Conservation (phyloP, 2,888 invertebrate genomes). For the Biston stratarius region DNA sequence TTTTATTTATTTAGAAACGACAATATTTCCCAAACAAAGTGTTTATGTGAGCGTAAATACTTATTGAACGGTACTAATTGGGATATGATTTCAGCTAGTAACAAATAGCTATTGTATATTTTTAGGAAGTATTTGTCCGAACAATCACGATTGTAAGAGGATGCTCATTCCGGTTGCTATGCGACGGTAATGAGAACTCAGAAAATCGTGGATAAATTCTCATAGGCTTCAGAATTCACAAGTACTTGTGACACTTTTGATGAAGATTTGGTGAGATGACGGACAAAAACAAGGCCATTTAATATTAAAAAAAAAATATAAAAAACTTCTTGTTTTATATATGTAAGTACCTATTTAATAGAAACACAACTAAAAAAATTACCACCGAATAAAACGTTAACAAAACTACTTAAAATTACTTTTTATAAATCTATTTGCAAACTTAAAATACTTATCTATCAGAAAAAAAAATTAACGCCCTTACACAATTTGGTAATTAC, state of each 20-base stretch:
- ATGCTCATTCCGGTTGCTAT: conserved; percentile 31
- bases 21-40: conserved; percentile 14
- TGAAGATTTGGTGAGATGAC: too few relatives aligned
- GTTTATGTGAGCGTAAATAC: conserved; percentile 17
- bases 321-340: too few relatives aligned
- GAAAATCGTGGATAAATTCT: conserved; percentile 47
- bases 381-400: too few relatives aligned
- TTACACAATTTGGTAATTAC: too few relatives aligned
- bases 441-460: too few relatives aligned
- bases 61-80: conserved; percentile 26
- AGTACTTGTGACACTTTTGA: not conserved
- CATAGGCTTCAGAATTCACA: conserved; percentile 46
- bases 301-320: too few relatives aligned
- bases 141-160: conserved; percentile 26
- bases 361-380: too few relatives aligned
- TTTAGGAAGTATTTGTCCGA: conserved; percentile 21
- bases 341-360: too few relatives aligned
- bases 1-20: not conserved
- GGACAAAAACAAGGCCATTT: too few relatives aligned
- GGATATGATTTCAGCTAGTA: conserved; percentile 23
- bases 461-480: too few relatives aligned
- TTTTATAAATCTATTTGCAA: too few relatives aligned
- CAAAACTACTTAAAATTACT: too few relatives aligned
- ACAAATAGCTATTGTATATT: conserved; percentile 20
- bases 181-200: conserved; percentile 52